A percentile compares a stretch with the other conserved stretches of the same genome.
Conservation (phyloP, 2,888 invertebrate genomes). For the Lasioglossum oenotherae region DNA sequence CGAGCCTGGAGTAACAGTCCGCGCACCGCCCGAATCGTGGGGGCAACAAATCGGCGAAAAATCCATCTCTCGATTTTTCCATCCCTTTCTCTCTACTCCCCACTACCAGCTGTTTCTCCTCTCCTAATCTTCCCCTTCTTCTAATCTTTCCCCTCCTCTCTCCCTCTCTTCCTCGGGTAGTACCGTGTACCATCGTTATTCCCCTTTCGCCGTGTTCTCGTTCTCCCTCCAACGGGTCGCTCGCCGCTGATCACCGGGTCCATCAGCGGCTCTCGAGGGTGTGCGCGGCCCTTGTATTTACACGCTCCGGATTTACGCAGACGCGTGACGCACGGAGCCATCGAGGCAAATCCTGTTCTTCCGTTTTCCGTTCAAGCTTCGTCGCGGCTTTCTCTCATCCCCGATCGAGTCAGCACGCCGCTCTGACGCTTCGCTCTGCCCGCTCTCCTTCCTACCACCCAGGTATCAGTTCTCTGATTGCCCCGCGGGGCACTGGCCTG, state of each 20-base stretch:
- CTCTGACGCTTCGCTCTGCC: background rate
- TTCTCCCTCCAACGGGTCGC: constrained; percentile 3
- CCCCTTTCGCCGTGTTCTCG: constrained; percentile 22
- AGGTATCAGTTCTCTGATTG: background rate
- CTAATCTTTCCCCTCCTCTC: background rate
- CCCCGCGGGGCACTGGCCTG: constrained; percentile 6
- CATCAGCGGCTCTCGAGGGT: constrained; percentile 46
- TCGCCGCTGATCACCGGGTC: constrained; percentile 15
- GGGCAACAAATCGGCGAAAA: constrained; percentile 7
- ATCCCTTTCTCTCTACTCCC: background rate
- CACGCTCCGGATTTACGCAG: constrained; percentile 76
- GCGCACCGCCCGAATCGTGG: background rate
- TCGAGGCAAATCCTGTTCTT: constrained; percentile 75
- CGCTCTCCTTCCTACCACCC: background rate
- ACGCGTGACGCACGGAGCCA: constrained; percentile 76
- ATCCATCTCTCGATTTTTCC: background rate
- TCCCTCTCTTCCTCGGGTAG: background rate
- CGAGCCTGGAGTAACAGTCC: background rate
- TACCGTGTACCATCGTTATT: background rate
- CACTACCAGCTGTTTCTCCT: background rate
- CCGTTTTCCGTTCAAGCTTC: constrained; percentile 48
- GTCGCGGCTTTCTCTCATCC: constrained; percentile 13
- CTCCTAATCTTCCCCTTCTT: background rate
- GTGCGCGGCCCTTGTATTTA: constrained; percentile 68
- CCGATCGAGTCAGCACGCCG: background rate